Evolutionary conservation across 2,113 vertebrate species (phyloP).

Genomic region (Psephotus haematonotus): DNA sequence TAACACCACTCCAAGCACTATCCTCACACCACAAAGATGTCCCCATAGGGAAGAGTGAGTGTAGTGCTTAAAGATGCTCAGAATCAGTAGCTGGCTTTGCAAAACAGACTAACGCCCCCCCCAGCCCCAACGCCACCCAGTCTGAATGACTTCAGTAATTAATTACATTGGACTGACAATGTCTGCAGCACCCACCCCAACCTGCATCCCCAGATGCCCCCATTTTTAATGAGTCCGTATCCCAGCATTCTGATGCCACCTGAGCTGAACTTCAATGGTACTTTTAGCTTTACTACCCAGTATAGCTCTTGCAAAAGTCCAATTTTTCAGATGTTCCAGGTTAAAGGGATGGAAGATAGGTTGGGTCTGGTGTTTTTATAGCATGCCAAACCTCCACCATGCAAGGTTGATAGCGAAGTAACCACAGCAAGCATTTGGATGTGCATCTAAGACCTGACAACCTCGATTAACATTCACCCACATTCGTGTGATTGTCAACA

Average conservation of each 20-base stretch:
- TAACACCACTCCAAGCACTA: background rate
- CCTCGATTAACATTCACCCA: background rate
- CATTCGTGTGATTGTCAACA: background rate
- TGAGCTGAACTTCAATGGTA: background rate
- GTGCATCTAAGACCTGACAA: background rate
- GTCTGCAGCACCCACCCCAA: background rate
- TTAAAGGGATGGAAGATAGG: background rate
- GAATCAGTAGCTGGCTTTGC: background rate
- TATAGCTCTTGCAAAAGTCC: background rate
- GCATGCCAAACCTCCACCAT: background rate
- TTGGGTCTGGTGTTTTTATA: background rate
- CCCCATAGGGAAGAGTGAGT: background rate
- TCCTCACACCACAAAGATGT: background rate
- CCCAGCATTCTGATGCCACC: background rate
- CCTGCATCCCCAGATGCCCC: background rate
- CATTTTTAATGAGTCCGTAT: background rate
- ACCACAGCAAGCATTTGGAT: background rate
- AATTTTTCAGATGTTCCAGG: background rate
- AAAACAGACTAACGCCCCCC: background rate
- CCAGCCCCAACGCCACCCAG: fast-evolving
- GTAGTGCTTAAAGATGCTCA: background rate
- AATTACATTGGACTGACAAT: background rate
- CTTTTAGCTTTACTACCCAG: background rate
- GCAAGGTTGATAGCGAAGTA: background rate
- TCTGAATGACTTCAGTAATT: background rate